Evolutionary conservation across 2,888 invertebrate genomes (phyloP).

Genomic region (Dermolepida albohirtum): DNA sequence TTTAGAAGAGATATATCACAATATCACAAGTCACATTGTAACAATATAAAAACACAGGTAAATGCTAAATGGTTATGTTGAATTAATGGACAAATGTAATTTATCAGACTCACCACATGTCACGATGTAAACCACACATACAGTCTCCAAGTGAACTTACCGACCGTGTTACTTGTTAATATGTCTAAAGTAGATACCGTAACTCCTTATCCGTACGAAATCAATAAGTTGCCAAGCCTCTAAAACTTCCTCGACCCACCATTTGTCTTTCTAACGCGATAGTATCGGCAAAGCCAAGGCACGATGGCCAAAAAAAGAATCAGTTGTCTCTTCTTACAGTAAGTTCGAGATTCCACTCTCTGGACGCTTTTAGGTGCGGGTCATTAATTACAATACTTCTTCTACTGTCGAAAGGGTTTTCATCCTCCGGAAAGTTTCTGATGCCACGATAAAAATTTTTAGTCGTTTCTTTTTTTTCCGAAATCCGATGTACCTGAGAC

Average conservation of each 20-base stretch:
- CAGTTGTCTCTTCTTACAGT: constrained; percentile 42
- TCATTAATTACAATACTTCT: constrained; percentile 48
- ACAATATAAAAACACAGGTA: constrained; percentile 3
- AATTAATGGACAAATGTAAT: constrained; percentile 45
- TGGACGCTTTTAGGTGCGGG: constrained; percentile 46
- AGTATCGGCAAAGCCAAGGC: constrained; percentile 48
- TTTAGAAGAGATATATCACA: constrained; percentile 21
- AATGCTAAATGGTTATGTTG: constrained; percentile 29
- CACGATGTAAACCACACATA: constrained; percentile 48
- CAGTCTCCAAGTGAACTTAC: constrained; percentile 26
- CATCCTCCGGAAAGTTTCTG: constrained; percentile 39
- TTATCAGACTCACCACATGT: constrained; percentile 49
- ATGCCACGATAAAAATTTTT: constrained; percentile 45
- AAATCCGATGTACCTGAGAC: constrained; percentile 7
- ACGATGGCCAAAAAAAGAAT: constrained; percentile 46
- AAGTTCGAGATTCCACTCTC: constrained; percentile 40
- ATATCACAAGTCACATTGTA: background rate
- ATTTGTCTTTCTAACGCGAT: constrained; percentile 60
- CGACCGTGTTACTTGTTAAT: constrained; percentile 43
- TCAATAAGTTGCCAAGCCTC: constrained; percentile 59
- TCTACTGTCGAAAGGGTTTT: constrained; percentile 48
- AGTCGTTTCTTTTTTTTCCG: background rate
- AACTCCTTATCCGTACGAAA: constrained; percentile 55
- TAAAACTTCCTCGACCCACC: constrained; percentile 57
- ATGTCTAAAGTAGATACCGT: constrained; percentile 44